These are phyloP conservation scores for Halocynthia aurantium DNA, from an alignment of 23 tunicate genomes.

Conservation along the genomic window DNA sequence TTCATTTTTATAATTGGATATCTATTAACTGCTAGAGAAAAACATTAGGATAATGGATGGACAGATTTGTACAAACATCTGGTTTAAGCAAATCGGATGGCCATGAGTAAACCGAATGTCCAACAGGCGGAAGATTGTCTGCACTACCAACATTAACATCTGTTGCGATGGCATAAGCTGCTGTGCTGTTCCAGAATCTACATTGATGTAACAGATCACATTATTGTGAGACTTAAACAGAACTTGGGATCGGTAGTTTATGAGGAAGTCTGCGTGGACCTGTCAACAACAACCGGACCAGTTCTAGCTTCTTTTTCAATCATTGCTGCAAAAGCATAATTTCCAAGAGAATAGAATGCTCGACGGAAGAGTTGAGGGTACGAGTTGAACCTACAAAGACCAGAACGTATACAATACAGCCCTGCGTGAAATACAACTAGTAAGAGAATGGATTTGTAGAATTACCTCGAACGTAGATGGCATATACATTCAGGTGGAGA, in stretches of 20 bases:
- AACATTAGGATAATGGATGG: too few species aligned
- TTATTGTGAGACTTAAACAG: too few species aligned
- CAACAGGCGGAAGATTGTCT: constrained; percentile 13
- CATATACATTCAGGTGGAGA: constrained; percentile 16
- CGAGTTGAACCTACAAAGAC: constrained; percentile 4
- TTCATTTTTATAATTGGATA: too few species aligned
- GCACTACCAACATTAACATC: constrained; percentile 12
- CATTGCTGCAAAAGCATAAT: constrained; percentile 19
- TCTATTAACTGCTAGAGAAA: too few species aligned
- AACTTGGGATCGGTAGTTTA: too few species aligned
- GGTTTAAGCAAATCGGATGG: constrained; percentile 12
- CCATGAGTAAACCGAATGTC: constrained; percentile 18
- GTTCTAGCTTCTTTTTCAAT: background rate
- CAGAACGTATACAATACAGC: too few species aligned
- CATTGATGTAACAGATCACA: too few species aligned
- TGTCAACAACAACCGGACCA: constrained; percentile 9
- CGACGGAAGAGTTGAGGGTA: constrained; percentile 19
- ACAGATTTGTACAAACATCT: background rate
- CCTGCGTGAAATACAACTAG: too few species aligned
- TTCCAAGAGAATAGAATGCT: constrained; percentile 17
- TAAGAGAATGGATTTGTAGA: too few species aligned
- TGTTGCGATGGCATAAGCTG: constrained; percentile 22
- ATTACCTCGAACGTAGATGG: constrained; percentile 11
- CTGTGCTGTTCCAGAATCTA: constrained; percentile 29
- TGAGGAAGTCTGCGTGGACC: too few species aligned